Evolutionary conservation across 2,797 vertebrate genomes (phyloP), one percentile per base, ranked within the genome.

Genomic region (Nothura maculosa): DNA sequence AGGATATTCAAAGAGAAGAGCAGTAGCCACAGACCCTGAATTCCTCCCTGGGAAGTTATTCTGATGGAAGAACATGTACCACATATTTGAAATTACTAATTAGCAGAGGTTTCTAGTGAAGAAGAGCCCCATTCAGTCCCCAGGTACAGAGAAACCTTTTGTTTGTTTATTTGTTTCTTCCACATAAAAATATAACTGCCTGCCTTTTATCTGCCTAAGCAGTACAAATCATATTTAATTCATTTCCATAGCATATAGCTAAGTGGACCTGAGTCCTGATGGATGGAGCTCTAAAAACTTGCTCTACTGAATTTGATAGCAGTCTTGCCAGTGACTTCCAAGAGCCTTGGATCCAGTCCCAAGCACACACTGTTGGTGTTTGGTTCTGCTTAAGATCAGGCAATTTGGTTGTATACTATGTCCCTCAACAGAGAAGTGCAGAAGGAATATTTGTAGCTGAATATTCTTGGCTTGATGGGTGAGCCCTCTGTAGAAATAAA

Each of bases 361-460:
- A 36, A 40, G 2, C 4, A 7, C 4, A 85, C 57, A 82, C 32
- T 64, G 32, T 18, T 17, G 1, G 11, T 52, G 47, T 73, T 94
- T 12, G 81, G 55, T 52, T 91, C 55, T 67, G 87, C 54, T 19
- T 42, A 28, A 93, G 30, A 81, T 72, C 47, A 58, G 27, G 43
- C 19, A 61, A 36, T 87, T 88, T 40, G 76, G 3, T 7, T 70
- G 72, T 72, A 89, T 22, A 32, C 34, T 43, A 19, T 18, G 36
- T 38, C 32, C 61, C 75, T 27, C 48, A 91, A 48, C 3, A 88
- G 21, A 36, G 22, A 92, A 91, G 91, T n/a, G 25, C 34, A 7
- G 25, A 75, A 81, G 32, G 45, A 83, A 32, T 93, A 91, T 88
- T 85, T 94, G 81, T 69, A 92, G 50, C 54, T 88, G 25, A 50